Conservation (phyloP, 2,888 invertebrate species). For the Chymomyza caudatula region DNA sequence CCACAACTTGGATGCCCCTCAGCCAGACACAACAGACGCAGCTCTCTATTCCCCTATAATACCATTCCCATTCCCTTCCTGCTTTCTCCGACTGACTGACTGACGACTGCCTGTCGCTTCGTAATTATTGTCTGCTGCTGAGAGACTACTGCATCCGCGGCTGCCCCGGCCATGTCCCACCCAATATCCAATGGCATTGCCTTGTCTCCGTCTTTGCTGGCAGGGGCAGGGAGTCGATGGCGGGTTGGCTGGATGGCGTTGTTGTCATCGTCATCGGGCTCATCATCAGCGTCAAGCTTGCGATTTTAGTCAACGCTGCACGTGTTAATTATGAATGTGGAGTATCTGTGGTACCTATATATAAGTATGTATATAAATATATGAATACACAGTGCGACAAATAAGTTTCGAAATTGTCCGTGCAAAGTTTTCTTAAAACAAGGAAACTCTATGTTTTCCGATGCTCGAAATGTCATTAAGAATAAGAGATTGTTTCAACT, state of each 20-base stretch:
- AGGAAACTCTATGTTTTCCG: too few species aligned
- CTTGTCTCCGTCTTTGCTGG: conserved; percentile 27
- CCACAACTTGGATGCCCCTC: conserved; percentile 7
- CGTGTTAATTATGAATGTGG: conserved; percentile 49
- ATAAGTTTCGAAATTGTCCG: too few species aligned
- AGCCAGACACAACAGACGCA: neutral
- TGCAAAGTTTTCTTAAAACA: too few species aligned
- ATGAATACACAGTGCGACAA: too few species aligned
- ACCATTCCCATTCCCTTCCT: neutral
- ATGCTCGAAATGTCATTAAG: too few species aligned
- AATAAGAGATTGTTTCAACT: too few species aligned
- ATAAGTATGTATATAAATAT: neutral
- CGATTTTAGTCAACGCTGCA: conserved; percentile 18
- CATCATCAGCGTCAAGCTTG: neutral
- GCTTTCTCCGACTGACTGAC: neutral
- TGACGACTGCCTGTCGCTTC: neutral
- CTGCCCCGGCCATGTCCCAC: conserved; percentile 22
- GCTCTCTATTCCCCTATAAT: neutral
- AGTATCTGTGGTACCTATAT: neutral
- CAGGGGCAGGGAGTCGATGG: neutral
- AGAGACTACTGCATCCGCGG: neutral
- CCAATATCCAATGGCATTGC: conserved; percentile 34
- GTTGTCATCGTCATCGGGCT: conserved; percentile 18
- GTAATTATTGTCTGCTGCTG: neutral
- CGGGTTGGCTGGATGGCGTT: conserved; percentile 12